phyloP scores from a whole-genome alignment of 2,888 invertebrate genomes.

The Epinotia demarniana region DNA sequence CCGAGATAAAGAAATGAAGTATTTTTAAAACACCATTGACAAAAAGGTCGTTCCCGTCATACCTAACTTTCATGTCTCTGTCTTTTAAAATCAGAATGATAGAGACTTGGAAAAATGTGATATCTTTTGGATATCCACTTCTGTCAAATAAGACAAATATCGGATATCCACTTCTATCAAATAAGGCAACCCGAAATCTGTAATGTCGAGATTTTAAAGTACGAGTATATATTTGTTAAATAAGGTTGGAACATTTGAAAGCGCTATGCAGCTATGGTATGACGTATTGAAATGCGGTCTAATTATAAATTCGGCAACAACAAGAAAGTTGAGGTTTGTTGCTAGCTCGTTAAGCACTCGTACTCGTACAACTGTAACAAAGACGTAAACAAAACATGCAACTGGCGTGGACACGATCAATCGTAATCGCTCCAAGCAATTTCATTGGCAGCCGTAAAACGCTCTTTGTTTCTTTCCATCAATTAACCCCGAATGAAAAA shows the following conservation, averaged over 20 bases:
- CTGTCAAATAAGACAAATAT: too few species aligned
- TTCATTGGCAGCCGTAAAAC: constrained; percentile 45
- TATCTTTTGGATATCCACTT: too few species aligned
- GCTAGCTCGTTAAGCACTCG: constrained; percentile 8
- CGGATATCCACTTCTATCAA: too few species aligned
- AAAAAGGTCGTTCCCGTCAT: too few species aligned
- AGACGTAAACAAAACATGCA: constrained; percentile 41
- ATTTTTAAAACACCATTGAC: too few species aligned
- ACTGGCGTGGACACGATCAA: constrained; percentile 38
- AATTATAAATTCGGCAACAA: background rate
- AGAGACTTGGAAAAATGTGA: too few species aligned
- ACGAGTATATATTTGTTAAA: background rate
- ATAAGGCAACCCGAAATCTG: too few species aligned
- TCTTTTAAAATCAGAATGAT: too few species aligned
- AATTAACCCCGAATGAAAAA: constrained; percentile 44
- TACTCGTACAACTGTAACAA: constrained; percentile 12
- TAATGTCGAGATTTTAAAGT: too few species aligned
- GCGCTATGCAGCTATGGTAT: background rate
- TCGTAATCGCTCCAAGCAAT: constrained; percentile 44
- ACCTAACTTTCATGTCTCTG: too few species aligned
- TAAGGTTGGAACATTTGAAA: background rate
- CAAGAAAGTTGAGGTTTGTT: constrained; percentile 17
- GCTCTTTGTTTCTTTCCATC: constrained; percentile 44
- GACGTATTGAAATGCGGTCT: background rate
- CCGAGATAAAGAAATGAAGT: too few species aligned